Base-by-base conservation (phyloP, 2,888 invertebrate genomes). In the Lasioglossum vierecki region DNA sequence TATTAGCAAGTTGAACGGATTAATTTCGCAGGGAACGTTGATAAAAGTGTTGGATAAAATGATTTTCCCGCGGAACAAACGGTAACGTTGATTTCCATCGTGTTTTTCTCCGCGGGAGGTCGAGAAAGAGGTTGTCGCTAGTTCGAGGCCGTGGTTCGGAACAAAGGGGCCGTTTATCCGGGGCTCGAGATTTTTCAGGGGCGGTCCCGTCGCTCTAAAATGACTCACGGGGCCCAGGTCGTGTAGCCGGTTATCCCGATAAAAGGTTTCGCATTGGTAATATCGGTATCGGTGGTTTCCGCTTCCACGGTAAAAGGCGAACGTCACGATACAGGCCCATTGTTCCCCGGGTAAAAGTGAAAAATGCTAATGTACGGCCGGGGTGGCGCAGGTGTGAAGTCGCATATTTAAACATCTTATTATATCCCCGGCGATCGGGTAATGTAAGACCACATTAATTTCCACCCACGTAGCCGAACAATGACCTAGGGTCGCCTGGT, bases 371-470 rank as follows among this genome's bases (percentile, higher is more conserved):
- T 89, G 83, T 88, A 84, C 60, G 41, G 70, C 49, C 74, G 76
- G 74, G 82, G 75, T 57, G 80, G 84, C 71, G 90, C 86, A 89
- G 87, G 90, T 88, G 90, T 84, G 88, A 90, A 89, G 80, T 85
- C 83, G 86, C 89, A 83, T 87, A 87, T 85, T 85, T 88, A 90
- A 90, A 90, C 89, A 84, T 90, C 90, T 90, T 86, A 90, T 84
- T 90, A 88, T 86, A 90, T 90, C 84, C 79, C 13, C 15, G 60
- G 73, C 81, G 78, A 88, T 83, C 82, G 85, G 81, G 83, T 84
- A 89, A 87, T 72, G 87, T 83, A 87, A 90, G 83, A 82, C 81
- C 86, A 83, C 89, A 88, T 89, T 88, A 91, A 90, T 90, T 91
- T 90, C 90, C 89, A 84, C 90, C 90, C 88, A 91, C 90, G 82